Base-by-base conservation (phyloP, 2,113 vertebrate species). In the Tachycineta bicolor region DNA sequence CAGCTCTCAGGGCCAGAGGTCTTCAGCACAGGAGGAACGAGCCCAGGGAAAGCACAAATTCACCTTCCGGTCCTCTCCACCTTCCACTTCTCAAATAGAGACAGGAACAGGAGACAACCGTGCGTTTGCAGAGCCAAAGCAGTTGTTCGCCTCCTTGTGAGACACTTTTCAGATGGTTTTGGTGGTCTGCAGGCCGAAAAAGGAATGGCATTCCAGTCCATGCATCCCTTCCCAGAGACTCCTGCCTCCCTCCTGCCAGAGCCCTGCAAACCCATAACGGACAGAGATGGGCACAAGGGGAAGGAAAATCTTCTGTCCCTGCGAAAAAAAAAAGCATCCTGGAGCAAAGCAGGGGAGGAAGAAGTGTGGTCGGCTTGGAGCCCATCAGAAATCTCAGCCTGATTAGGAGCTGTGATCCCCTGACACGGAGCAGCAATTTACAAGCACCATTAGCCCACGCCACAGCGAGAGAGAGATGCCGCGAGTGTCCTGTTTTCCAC, bases 381-480 rank as follows among this genome's bases (percentile, higher is more conserved):
- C 71, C 63, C 71, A 21, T 89, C 62, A 62, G 83, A 50, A 91
- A 86, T 83, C 82, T 62, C 60, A 83, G 62, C 49, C 69, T 93
- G 77, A n/a, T 83, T 77, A 82, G n/a, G 14, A 44, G 1, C 14
- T 5, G 55, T 39, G 85, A 91, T 92, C 91, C 91, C 65, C 68
- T 83, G 89, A 90, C 96, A 95, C 10, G 0, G 68, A 90, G 59
- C 74, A 22, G 71, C 81, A 91, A 89, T 73, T 85, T 94, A 12
- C 80, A 83, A 80, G 76, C 74, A 75, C 93, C 75, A 47, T 93
- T 80, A 94, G 59, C 87, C 86, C 68, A 73, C 11, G 3, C 90
- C 37, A 31, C 71, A 41, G 68, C 85, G 49, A 39, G 24, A 23
- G 26, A 14, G 56, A 69, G 60, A 33, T 5, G 20, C 47, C 0